Evolutionary conservation across 2,888 invertebrate genomes (phyloP), one percentile per base, ranked within the genome.

Genomic region (Drosophila vallismaia): DNA sequence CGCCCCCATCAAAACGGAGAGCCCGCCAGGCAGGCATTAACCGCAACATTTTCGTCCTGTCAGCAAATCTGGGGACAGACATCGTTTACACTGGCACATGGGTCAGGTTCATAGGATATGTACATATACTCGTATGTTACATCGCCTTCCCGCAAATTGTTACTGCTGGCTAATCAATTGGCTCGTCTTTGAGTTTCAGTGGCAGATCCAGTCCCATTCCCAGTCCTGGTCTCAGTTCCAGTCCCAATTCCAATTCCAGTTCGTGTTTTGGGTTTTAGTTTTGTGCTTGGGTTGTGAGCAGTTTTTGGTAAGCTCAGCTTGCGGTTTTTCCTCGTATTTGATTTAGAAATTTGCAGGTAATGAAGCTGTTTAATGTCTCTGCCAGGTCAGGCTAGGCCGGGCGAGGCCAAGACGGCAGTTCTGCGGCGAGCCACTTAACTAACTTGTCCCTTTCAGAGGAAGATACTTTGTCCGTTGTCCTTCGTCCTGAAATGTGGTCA

Each of bases 271-370:
- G 45, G 51, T 26, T 12, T n/a, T 12, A n/a, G 36, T 36, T n/a
- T 36, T 0, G n/a, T 36, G 5, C n/a, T n/a, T 36, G 36, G 38
- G 31, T 49, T n/a, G 19, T 50, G 40, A 49, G 40, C 33, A 14
- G n/a, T 53, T 69, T 58, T 44, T 44, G 48, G 29, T 38, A 33
- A 12, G 36, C 44, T 53, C 40, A 28, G 36, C 7, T 52, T 71
- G 71, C 9, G 66, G 66, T 66, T 51, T 66, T 33, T 10, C 38
- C 36, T 33, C 44, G 46, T 48, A 62, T 56, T 68, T 62, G 68
- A 50, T 46, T 52, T 60, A 19, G 51, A 74, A 64, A 74, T 74
- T 74, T 70, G 59, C 74, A 74, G 70, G 64, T 74, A 74, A 74
- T 74, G 70, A 66, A 60, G 74, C 70, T 59, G 64, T 74, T 74